phyloP scores from a whole-genome alignment of 2,113 vertebrate genomes.

The Caloenas nicobarica region DNA sequence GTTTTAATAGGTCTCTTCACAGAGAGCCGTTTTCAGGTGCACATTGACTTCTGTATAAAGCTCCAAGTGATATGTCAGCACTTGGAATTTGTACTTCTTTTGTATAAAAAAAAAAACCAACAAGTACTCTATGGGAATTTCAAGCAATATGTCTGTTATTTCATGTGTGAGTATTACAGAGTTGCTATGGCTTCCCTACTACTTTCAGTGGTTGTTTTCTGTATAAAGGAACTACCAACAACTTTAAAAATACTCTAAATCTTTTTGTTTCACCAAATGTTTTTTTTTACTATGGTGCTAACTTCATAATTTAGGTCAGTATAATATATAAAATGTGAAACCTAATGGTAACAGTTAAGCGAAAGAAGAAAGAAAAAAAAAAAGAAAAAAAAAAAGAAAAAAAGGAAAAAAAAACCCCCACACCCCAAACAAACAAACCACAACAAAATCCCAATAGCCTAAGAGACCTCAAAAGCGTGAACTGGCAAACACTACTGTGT shows the following conservation, averaged over 20 bases:
- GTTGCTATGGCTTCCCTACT: slow-evolving; percentile 65
- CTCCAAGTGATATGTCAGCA: slow-evolving; percentile 75
- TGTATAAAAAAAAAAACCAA: slow-evolving; percentile 56
- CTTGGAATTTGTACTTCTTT: slow-evolving; percentile 82
- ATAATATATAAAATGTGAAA: slow-evolving; percentile 78
- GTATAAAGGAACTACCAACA: slow-evolving; percentile 68
- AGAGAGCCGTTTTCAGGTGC: slow-evolving; percentile 79
- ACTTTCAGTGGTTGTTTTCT: slow-evolving; percentile 71
- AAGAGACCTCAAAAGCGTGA: slow-evolving; percentile 73
- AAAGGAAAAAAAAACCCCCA: not conserved
- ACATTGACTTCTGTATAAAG: slow-evolving; percentile 75
- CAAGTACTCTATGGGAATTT: slow-evolving; percentile 75
- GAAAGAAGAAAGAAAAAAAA: not conserved
- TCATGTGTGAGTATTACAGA: slow-evolving; percentile 73
- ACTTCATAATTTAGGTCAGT: slow-evolving; percentile 75
- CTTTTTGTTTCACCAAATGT: slow-evolving; percentile 54
- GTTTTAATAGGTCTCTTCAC: slow-evolving; percentile 67
- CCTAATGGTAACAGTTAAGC: slow-evolving; percentile 53
- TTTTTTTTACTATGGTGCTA: slow-evolving; percentile 77
- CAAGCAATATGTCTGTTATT: slow-evolving; percentile 80
- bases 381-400: not conserved
- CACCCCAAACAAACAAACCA: not conserved
- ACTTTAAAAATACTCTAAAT: slow-evolving; percentile 62
- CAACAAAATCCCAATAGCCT: not conserved
- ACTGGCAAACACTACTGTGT: slow-evolving; percentile 65